phyloP scores from a whole-genome alignment of 2,797 vertebrate species.

The Thunnus albacares region DNA sequence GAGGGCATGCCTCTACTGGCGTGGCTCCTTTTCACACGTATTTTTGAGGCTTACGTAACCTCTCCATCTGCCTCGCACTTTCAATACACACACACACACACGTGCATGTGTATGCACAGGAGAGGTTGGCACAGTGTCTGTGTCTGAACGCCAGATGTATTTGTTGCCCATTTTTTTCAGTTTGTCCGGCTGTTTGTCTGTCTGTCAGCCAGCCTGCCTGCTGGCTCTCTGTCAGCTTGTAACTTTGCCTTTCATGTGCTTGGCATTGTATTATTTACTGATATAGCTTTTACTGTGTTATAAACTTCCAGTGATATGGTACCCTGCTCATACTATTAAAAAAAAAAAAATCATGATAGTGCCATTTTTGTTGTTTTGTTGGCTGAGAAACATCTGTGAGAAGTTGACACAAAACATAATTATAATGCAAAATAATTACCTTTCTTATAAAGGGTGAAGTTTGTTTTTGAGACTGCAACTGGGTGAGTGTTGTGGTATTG shows the following conservation, averaged over 20 bases:
- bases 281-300: slow-evolving; percentile 12
- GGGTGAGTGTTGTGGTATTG: neutral
- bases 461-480: neutral
- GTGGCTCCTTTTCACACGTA: slow-evolving; percentile 71
- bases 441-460: neutral
- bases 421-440: neutral
- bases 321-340: neutral
- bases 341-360: neutral
- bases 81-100: slow-evolving; percentile 35
- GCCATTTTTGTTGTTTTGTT: neutral
- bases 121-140: slow-evolving; percentile 48
- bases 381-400: slow-evolving; percentile 6
- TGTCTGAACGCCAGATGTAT: slow-evolving; percentile 71
- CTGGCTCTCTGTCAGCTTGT: slow-evolving; percentile 30
- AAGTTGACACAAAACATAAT: neutral
- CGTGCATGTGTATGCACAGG: slow-evolving; percentile 13
- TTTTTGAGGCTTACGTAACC: slow-evolving; percentile 79
- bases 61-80: slow-evolving; percentile 76
- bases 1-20: slow-evolving; percentile 80
- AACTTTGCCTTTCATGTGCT: slow-evolving; percentile 29
- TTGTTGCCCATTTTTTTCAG: slow-evolving; percentile 33
- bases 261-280: slow-evolving; percentile 28
- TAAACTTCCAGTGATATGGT: neutral
- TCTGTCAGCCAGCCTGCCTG: slow-evolving; percentile 42
- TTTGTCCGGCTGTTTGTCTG: slow-evolving; percentile 34